Evolutionary conservation across 2,888 invertebrate genomes (phyloP), one percentile per base, ranked within the genome.

Genomic region (Plusia festucae): DNA sequence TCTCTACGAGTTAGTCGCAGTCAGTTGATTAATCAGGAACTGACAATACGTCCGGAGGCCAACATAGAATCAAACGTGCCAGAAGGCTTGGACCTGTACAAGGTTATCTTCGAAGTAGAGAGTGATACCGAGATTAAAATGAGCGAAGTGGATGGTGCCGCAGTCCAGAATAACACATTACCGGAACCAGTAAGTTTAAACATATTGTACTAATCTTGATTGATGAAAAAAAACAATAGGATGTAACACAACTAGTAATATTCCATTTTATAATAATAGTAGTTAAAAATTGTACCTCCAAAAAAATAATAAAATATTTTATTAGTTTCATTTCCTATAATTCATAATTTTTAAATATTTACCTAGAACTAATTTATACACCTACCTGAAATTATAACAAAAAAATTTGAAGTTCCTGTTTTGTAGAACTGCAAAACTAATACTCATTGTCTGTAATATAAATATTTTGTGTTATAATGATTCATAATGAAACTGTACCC

Each of bases 61-160:
- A 95, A 95, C 68, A 94, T 95, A 53, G 91, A 92, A 65, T 88
- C 93, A 0, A 92, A 95, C 90, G 93, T 93, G 0, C 95, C 95
- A 0, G 93, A 93, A 40, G 93, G 90, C 0, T 79, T 95, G 13
- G 95, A 95, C 78, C 84, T 95, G 0, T 94, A 90, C 76, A 92
- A 90, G 72, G 88, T 95, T 57, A 94, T 95, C 70, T 91, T 89
- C 81, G 95, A 95, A 73, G 91, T 91, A 13, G 95, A 95, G 64
- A 93, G 91, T 83, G 94, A 95, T 60, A 76, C 88, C 0, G 94
- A 93, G 57, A 74, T 74, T 44, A 93, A 80, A 53, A 94, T 94
- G 94, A 88, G 87, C 24, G 90, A 91, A 61, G 71, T 86, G 20
- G 90, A 92, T 60, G 90, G 87, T 22, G 88, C 89, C 1, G 68